Base-by-base conservation (phyloP, 2,888 invertebrate genomes). In the Kryphioiulus occultus region DNA sequence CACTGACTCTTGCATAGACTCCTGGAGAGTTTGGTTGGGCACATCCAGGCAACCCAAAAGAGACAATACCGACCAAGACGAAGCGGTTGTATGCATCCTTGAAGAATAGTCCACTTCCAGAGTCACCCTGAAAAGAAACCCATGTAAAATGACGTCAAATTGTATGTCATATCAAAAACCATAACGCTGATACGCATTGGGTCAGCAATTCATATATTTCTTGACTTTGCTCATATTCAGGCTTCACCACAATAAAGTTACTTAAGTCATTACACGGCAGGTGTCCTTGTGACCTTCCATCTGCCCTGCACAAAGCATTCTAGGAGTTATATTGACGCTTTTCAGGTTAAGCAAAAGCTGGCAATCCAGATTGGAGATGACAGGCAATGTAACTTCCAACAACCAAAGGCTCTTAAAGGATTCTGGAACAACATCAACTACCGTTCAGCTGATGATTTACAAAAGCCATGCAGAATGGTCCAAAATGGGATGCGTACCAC, bases 1-100 rank as follows among this genome's bases (percentile, higher is more conserved):
- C 78, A 26, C 78, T 78, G 78, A 88, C 53, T 59, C 86, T 86
- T 7, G 88, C 83, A 44, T 88, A 88, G 9, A 88, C 86, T 32
- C 88, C 88, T n/a, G 88, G 88, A 82, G 47, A 83, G 17, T 86
- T 35, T 5, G 88, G 83, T 47, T 32, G 86, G 35, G 83, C 88
- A 84, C 88, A 88, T 5, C 88, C 88, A 30, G 78, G 30, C 26
- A 88, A 83, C 4, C 88, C 88, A 84, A 88, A 88, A 0, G 88
- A 88, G 17, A 88, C 88, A 32, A 88, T 17, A 12, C 88, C 88
- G 12, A 88, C 59, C 17, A 86, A 42, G 12, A 82, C n/a, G 26
- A 83, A 88, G 10, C 78, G 78, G 15, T 30, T 30, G 12, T 78
- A 0, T 2, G 26, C 12, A 15, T 86, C 15, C 83, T 83, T 42